Evolutionary conservation across 2,113 vertebrate genomes (phyloP).

Genomic region (Barnardius zonarius): DNA sequence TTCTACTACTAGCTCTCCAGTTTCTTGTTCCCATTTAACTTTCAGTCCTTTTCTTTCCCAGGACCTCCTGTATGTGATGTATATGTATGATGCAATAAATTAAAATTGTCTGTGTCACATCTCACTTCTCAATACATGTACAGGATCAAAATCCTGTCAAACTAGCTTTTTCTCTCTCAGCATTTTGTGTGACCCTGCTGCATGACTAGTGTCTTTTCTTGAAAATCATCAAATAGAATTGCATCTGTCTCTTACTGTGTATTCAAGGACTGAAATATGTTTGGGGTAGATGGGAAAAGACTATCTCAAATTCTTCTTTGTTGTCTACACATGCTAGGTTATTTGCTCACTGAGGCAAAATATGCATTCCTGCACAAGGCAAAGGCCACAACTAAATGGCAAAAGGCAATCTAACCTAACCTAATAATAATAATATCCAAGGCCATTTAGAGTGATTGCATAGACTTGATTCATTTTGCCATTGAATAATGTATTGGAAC

Average conservation of each 20-base stretch:
- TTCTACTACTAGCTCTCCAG: not conserved
- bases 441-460: not conserved
- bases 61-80: not conserved
- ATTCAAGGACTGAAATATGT: not conserved
- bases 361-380: not conserved
- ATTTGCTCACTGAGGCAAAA: not conserved
- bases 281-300: not conserved
- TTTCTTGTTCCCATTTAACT: not conserved
- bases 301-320: not conserved
- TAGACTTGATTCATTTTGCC: not conserved
- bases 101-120: not conserved
- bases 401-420: not conserved
- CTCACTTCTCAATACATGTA: not conserved
- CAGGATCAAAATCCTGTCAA: not conserved
- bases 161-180: not conserved
- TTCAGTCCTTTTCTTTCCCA: not conserved
- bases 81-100: not conserved
- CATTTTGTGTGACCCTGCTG: not conserved
- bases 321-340: not conserved
- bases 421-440: not conserved
- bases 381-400: not conserved
- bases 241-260: not conserved
- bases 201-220: not conserved
- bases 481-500: constrained; percentile 3
- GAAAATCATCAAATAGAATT: not conserved